Percentiles rank a stretch among this genome's conserved stretches.
These are phyloP conservation scores for Acropora tenuis DNA, from an alignment of 64 coral and sea anemone genomes.

Conservation along the genomic window DNA sequence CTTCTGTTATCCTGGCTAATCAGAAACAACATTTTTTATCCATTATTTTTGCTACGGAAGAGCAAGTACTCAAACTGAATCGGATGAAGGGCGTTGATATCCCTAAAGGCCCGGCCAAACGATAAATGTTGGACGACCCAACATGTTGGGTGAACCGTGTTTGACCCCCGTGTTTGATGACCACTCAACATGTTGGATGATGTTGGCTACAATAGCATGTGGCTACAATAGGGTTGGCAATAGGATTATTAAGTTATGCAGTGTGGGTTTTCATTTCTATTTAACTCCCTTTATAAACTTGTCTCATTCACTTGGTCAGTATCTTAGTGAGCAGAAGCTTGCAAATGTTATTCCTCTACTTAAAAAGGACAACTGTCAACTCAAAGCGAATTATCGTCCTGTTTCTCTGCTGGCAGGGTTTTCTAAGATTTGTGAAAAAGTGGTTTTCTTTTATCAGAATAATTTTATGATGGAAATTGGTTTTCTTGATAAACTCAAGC, in stretches of 20 bases:
- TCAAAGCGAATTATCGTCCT: constrained; percentile 5
- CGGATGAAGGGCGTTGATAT: background rate
- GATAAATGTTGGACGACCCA: too few species aligned
- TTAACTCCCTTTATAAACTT: background rate
- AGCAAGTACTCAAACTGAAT: background rate
- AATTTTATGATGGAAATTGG: too few species aligned
- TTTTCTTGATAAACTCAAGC: too few species aligned
- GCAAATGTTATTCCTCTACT: constrained; percentile 3
- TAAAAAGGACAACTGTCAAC: constrained; percentile 20
- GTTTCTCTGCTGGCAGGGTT: background rate
- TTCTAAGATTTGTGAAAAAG: too few species aligned
- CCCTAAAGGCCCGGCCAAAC: background rate
- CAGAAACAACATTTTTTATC: too few species aligned
- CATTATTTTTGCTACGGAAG: too few species aligned
- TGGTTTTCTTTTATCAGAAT: too few species aligned
- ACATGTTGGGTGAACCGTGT: too few species aligned
- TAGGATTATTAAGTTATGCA: background rate
- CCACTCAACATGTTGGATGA: too few species aligned
- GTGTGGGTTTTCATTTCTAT: background rate
- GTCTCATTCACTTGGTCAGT: constrained; percentile 15
- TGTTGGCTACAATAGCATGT: background rate
- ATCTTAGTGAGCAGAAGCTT: background rate
- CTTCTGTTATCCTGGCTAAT: too few species aligned
- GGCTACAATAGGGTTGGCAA: background rate
- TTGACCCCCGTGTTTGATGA: too few species aligned